phyloP scores from a whole-genome alignment of 1,140 invertebrate species.

The Solen grandis region DNA sequence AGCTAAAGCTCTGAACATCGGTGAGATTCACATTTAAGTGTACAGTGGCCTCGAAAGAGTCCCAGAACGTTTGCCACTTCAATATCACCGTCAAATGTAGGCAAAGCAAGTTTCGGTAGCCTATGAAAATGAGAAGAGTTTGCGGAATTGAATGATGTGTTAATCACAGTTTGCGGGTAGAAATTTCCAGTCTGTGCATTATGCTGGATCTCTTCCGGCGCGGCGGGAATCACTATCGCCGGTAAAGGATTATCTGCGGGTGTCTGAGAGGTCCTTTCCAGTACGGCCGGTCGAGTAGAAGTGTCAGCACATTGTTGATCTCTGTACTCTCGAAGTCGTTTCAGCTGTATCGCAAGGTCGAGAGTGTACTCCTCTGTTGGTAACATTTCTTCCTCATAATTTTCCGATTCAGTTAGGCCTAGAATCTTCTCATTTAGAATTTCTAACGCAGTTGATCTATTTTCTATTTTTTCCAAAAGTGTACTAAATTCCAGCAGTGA shows the following conservation, averaged over 20 bases:
- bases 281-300: not conserved
- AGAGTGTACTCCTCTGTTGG: too few relatives aligned
- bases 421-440: too few relatives aligned
- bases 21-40: slow-evolving; percentile 32
- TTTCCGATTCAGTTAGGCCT: too few relatives aligned
- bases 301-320: not conserved
- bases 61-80: slow-evolving; percentile 44
- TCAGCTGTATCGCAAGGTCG: not conserved
- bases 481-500: too few relatives aligned
- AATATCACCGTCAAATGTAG: slow-evolving; percentile 44
- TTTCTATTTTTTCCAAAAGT: too few relatives aligned
- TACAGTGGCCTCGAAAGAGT: slow-evolving; percentile 35
- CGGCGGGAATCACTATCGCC: not conserved
- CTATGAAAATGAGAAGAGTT: not conserved
- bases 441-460: too few relatives aligned
- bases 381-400: too few relatives aligned
- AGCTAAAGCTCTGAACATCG: slow-evolving; percentile 39
- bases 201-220: not conserved
- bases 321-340: not conserved
- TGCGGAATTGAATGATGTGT: not conserved
- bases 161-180: not conserved
- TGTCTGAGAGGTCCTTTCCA: not conserved
- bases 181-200: not conserved
- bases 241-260: not conserved
- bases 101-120: slow-evolving; percentile 43